phyloP scores from a whole-genome alignment of 2,888 invertebrate genomes.

The Emmelina monodactyla region DNA sequence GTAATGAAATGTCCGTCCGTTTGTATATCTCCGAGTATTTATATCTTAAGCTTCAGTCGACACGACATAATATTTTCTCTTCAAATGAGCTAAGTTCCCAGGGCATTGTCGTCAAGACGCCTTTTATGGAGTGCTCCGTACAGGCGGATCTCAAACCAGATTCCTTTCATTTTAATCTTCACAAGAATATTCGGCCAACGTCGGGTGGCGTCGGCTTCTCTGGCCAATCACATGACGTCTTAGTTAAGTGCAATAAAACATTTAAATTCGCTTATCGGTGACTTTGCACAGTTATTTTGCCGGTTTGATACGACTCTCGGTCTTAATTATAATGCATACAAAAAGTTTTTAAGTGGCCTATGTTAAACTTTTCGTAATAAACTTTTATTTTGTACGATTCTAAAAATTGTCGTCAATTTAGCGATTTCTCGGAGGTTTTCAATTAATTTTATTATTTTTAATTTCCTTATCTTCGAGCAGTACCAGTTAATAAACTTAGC shows the following conservation, averaged over 20 bases:
- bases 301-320: too few relatives aligned
- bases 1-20: not conserved
- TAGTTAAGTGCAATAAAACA: slow-evolving; percentile 1
- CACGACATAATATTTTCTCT: slow-evolving; percentile 55
- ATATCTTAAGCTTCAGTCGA: slow-evolving; percentile 42
- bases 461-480: too few relatives aligned
- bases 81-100: slow-evolving; percentile 64
- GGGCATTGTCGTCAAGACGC: slow-evolving; percentile 53
- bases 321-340: too few relatives aligned
- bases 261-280: not conserved
- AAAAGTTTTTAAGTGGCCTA: too few relatives aligned
- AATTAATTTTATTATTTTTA: too few relatives aligned
- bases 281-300: not conserved
- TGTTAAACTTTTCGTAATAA: too few relatives aligned
- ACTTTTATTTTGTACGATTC: too few relatives aligned
- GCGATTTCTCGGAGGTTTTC: too few relatives aligned
- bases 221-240: not conserved
- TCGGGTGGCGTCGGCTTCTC: too few relatives aligned
- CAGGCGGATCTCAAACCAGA: slow-evolving; percentile 50
- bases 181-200: slow-evolving; percentile 5
- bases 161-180: slow-evolving; percentile 25
- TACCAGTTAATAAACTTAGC: too few relatives aligned
- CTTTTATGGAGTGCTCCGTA: slow-evolving; percentile 47
- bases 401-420: too few relatives aligned
- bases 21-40: not conserved